Evolutionary conservation across 2,113 vertebrate species (phyloP).

Genomic region (Pimephales promelas): DNA sequence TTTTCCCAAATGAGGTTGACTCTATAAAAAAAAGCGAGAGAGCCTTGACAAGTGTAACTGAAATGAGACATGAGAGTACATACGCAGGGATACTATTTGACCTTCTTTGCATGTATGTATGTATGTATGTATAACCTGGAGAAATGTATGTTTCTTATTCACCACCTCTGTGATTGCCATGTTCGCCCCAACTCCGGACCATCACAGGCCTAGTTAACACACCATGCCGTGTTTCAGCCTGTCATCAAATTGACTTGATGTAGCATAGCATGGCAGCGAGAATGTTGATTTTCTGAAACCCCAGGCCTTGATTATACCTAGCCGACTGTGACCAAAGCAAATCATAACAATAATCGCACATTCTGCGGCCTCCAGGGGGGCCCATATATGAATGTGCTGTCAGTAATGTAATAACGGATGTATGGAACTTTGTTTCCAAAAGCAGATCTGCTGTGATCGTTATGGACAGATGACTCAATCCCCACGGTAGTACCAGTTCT

Average conservation of each 20-base stretch:
- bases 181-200: neutral
- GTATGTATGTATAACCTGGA: slow-evolving; percentile 33
- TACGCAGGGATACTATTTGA: neutral
- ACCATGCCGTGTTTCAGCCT: slow-evolving; percentile 51
- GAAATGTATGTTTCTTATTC: slow-evolving; percentile 29
- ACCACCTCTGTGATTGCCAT: slow-evolving; percentile 38
- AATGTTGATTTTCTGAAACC: slow-evolving; percentile 58
- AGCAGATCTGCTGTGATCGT: slow-evolving; percentile 17
- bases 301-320: slow-evolving; percentile 58
- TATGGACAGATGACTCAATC: neutral
- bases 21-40: neutral
- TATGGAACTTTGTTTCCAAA: slow-evolving; percentile 46
- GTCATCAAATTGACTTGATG: slow-evolving; percentile 61
- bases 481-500: neutral
- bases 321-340: slow-evolving; percentile 52
- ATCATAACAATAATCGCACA: slow-evolving; percentile 56
- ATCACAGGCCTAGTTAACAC: slow-evolving; percentile 43
- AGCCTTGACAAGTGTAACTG: slow-evolving; percentile 24
- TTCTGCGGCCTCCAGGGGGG: neutral
- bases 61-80: slow-evolving; percentile 26
- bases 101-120: slow-evolving; percentile 30
- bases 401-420: slow-evolving; percentile 49
- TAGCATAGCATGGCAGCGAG: slow-evolving; percentile 45
- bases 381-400: slow-evolving; percentile 19
- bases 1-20: neutral